phyloP scores from a whole-genome alignment of 2,113 vertebrate species.

The Morone chrysops region DNA sequence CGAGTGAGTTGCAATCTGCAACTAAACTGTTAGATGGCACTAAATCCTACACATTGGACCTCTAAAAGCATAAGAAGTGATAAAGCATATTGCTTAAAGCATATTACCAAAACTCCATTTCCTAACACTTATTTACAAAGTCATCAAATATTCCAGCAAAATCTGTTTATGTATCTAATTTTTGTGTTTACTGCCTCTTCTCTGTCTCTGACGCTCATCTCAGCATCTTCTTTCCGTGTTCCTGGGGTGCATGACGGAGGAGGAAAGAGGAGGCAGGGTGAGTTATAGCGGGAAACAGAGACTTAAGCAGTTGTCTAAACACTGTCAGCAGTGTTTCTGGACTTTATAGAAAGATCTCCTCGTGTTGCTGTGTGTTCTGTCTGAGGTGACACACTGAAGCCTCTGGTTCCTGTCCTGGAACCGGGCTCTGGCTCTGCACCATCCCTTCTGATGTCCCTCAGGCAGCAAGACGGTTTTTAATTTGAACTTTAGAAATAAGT shows the following conservation, averaged over 20 bases:
- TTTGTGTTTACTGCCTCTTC: constrained; percentile 16
- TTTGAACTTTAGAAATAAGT: constrained; percentile 16
- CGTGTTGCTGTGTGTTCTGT: constrained; percentile 65
- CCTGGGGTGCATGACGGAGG: constrained; percentile 32
- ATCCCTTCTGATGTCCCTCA: constrained; percentile 19
- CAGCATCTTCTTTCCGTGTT: constrained; percentile 28
- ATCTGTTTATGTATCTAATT: constrained; percentile 18
- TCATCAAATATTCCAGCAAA: constrained; percentile 22
- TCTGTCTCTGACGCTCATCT: constrained; percentile 24
- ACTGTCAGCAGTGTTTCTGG: constrained; percentile 72
- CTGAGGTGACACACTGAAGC: constrained; percentile 53
- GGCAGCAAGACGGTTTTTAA: constrained; percentile 1
- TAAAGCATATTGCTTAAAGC: not conserved
- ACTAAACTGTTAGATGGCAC: no score
- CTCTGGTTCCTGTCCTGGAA: constrained; percentile 66
- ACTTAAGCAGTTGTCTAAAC: constrained; percentile 76
- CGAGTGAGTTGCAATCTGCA: no score
- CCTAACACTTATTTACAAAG: constrained; percentile 7
- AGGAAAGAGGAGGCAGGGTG: constrained; percentile 39
- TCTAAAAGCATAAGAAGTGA: constrained; percentile 32
- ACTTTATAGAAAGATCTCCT: constrained; percentile 45
- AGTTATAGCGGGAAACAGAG: constrained; percentile 73
- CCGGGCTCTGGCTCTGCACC: constrained; percentile 20
- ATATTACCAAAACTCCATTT: constrained; percentile 16
- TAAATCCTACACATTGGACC: no score